Base-by-base conservation (phyloP, 2,797 vertebrate species). In the Melanotaenia nigrans region DNA sequence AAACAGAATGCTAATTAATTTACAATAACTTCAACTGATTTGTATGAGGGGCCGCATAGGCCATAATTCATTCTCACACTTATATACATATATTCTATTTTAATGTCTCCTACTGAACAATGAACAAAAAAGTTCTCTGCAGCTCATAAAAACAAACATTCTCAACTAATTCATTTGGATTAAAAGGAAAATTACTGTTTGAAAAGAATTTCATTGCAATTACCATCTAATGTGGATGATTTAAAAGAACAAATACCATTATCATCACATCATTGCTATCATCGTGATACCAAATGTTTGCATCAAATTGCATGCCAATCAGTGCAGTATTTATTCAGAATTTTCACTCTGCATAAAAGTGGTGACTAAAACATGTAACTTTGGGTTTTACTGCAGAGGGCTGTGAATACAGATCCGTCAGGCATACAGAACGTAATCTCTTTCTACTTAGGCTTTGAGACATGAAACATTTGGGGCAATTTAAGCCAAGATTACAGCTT, bases 381-480 rank as follows among this genome's bases (percentile, higher is more conserved):
- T 28, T 35, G 49, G 60, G 35, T 75, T 65, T 71, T 40, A 53
- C 56, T 61, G 56, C 53, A 60, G 42, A 14, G 33, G 24, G 16
- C 4, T 36, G 49, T 64, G 70, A 79, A 58, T 24, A 47, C 51
- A 61, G 67, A 80, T 53, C 64, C 65, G 65, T 67, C 11, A 5
- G 47, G 45, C 64, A 56, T 10, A 49, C 20, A 56, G 59, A 73
- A 60, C 45, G 60, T 65, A 13, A 78, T 78, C 40, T 42, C 42
- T 66, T 65, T 72, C 74, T 42, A 49, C 78, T 77, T 61, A 57
- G 18, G 54, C 65, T 73, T 65, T 67, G 66, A 56, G 58, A 68
- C 35, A 51, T 70, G 59, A 78, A 68, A 62, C 53, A 77, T 77
- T 81, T 61, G 67, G 65, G 61, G 38, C 65, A 58, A 81, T 86